Percentiles rank a stretch among this genome's conserved stretches.
phyloP scores from a whole-genome alignment of 2,113 vertebrate genomes.

The Lepidiolamprologus cunningtoni region DNA sequence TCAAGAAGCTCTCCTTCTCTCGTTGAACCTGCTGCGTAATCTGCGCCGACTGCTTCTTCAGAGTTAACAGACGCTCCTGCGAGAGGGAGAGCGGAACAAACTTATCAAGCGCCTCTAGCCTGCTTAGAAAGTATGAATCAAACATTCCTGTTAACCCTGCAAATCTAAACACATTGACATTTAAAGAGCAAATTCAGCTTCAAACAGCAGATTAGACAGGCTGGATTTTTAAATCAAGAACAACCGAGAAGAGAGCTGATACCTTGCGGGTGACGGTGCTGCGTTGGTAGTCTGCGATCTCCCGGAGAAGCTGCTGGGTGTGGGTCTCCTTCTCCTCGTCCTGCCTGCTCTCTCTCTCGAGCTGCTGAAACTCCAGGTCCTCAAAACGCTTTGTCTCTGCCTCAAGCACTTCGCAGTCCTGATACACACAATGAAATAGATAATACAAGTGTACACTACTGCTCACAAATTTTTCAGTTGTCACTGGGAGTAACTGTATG shows the following conservation, averaged over 20 bases:
- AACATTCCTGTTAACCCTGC: not conserved
- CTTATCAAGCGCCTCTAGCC: not conserved
- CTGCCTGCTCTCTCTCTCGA: conserved; percentile 87
- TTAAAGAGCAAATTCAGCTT: not conserved
- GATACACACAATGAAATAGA: not conserved
- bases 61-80: conserved; percentile 85
- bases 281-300: conserved; percentile 87
- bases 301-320: conserved; percentile 84
- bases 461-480: not conserved
- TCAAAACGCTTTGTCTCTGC: conserved; percentile 91
- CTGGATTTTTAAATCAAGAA: not conserved
- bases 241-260: not conserved
- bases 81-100: not conserved
- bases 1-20: conserved; percentile 90
- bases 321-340: conserved; percentile 91
- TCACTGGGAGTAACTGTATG: not conserved
- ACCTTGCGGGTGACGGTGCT: conserved; percentile 87
- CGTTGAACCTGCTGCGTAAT: conserved; percentile 88
- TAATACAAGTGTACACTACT: not conserved
- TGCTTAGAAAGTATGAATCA: not conserved
- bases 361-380: conserved; percentile 94
- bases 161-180: not conserved
- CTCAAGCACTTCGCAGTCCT: conserved; percentile 89
- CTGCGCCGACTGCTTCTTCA: conserved; percentile 88
- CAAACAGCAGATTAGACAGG: accelerated